phyloP scores from a whole-genome alignment of 2,797 vertebrate genomes.

The Potorous gilbertii region DNA sequence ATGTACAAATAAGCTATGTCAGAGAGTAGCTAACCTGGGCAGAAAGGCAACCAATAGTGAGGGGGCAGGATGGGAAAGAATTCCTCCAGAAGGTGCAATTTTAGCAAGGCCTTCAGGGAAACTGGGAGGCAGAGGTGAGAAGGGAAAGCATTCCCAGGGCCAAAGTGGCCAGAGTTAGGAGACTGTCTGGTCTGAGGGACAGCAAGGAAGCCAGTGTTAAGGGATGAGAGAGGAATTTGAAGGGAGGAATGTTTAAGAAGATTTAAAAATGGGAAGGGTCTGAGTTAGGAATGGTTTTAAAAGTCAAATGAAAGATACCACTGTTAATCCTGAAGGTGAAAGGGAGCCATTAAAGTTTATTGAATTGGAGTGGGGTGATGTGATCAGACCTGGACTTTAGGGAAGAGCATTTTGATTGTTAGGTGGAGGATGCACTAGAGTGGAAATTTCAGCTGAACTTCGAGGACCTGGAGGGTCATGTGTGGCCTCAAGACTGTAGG shows the following conservation, averaged over 20 bases:
- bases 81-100: neutral
- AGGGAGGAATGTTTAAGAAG: neutral
- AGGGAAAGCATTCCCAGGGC: neutral
- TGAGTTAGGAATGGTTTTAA: neutral
- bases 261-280: neutral
- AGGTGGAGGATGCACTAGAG: neutral
- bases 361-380: neutral
- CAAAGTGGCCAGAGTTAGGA: neutral
- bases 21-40: too few species aligned
- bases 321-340: neutral
- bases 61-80: neutral
- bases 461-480: too few species aligned
- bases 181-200: neutral
- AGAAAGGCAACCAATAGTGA: neutral
- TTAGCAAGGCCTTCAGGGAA: neutral
- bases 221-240: neutral
- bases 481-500: too few species aligned
- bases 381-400: neutral
- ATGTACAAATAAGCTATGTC: neutral
- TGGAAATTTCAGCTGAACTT: neutral
- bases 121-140: neutral
- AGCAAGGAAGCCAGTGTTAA: neutral
- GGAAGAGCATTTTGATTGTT: neutral
- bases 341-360: neutral
- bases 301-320: neutral